phyloP scores from a whole-genome alignment of 2,797 vertebrate species.

The Hydrocynus forskahlii region DNA sequence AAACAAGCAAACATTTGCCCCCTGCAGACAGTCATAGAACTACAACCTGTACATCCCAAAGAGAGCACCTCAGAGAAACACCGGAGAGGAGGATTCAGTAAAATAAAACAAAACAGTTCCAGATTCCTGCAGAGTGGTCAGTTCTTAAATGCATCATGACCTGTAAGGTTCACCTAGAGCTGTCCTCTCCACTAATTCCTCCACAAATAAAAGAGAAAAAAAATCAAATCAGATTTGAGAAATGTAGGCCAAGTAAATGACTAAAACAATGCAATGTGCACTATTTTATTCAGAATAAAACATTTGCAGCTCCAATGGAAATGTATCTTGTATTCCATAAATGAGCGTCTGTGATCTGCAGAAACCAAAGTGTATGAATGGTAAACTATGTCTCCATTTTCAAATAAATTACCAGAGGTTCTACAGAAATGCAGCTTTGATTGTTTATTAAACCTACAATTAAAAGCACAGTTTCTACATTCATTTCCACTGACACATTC shows the following conservation, averaged over 20 bases:
- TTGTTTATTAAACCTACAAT: constrained; percentile 45
- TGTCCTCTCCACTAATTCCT: constrained; percentile 13
- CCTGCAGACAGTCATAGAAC: constrained; percentile 39
- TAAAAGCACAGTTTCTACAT: constrained; percentile 51
- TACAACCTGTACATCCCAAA: constrained; percentile 41
- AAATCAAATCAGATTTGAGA: not conserved
- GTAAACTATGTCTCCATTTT: constrained; percentile 48
- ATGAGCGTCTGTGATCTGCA: constrained; percentile 17
- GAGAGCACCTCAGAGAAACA: constrained; percentile 44
- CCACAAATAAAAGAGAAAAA: not conserved
- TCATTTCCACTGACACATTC: constrained; percentile 47
- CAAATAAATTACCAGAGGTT: constrained; percentile 47
- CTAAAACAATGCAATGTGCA: constrained; percentile 2
- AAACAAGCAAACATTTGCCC: constrained; percentile 53
- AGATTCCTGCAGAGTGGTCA: constrained; percentile 6
- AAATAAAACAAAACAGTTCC: constrained; percentile 29
- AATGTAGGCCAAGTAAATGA: not conserved
- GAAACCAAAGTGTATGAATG: constrained; percentile 34
- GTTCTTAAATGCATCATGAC: constrained; percentile 26
- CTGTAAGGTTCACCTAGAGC: constrained; percentile 3
- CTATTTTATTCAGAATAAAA: constrained; percentile 22
- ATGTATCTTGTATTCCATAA: constrained; percentile 7
- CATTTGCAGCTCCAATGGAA: constrained; percentile 16
- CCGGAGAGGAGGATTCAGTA: constrained; percentile 18
- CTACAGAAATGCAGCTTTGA: constrained; percentile 53